Base-by-base conservation (phyloP, 1,140 invertebrate species). In the Chionoecetes opilio region DNA sequence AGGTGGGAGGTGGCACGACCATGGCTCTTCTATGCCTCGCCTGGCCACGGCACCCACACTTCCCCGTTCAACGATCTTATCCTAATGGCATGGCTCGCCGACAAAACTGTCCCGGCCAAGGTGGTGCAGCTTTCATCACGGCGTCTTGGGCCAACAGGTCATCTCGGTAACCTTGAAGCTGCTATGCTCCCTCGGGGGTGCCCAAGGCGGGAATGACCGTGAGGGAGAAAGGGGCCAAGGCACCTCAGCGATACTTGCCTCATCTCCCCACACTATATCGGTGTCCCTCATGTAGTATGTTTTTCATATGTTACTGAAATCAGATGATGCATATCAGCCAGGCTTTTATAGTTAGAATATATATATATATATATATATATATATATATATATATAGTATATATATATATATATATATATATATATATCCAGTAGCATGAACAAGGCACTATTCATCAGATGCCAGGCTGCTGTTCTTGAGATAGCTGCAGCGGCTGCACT, bases 1-100 rank as follows among this genome's bases (percentile, higher is more conserved):
- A 93, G 92, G 92, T 85, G 84, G 92, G 92, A 87, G 92, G 92
- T 93, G 92, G 92, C 92, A 93, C 92, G 92, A 93, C 84, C 38
- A 21, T 93, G 92, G 92, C 92, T 85, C 17, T 90, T 17, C 37
- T 26, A 14, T 17, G 38, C 37, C 35, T 90, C 6, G 88, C 38
- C n/a, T 38, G n/a, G 88, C 31, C 88, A 35, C 38, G 88, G 88
- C 38, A 31, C 37, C 41, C 38, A 26, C 88, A 53, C 89, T 91
- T 46, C 53, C 41, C 89, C 34, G 5, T 29, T 91, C 90, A 1
- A 14, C 53, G 63, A 92, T 92, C 63, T 92, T 92, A 92, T 92
- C 91, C 91, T 92, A 82, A 92, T 92, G 91, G 91, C 75, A 92
- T 37, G 37, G 32, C 37, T 17, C 91, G 53, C 91, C 75, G 37